Base-by-base conservation (phyloP, 2,888 invertebrate species). In the Geotrupes spiniger region DNA sequence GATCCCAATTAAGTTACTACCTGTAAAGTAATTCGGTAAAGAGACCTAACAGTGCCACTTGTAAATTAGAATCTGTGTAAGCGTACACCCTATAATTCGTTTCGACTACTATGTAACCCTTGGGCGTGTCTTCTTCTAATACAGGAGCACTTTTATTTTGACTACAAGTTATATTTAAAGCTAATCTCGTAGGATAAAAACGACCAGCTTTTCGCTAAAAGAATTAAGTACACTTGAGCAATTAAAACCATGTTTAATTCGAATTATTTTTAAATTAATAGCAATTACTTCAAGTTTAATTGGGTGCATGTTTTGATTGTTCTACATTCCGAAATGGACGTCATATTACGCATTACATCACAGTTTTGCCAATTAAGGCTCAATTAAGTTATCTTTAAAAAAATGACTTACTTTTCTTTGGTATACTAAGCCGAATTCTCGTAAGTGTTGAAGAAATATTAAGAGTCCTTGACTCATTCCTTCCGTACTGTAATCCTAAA, bases 351-450 rank as follows among this genome's bases (percentile, higher is more conserved):
- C n/a, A n/a, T n/a, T n/a, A n/a, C n/a, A n/a, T n/a, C n/a, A n/a
- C n/a, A n/a, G n/a, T n/a, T n/a, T n/a, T n/a, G n/a, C n/a, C n/a
- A n/a, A n/a, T n/a, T n/a, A n/a, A n/a, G n/a, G n/a, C n/a, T n/a
- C n/a, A n/a, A n/a, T n/a, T n/a, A n/a, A n/a, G n/a, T n/a, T n/a
- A n/a, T n/a, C n/a, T n/a, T n/a, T n/a, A n/a, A n/a, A n/a, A n/a
- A 21, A 21, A 4, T 4, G 41, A 44, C 48, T 60, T 65, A 90
- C 91, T 80, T 94, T 96, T 65, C 97, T 82, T 74, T 96, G 96
- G 72, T 95, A 98, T 10, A 99, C 94, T 25, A 99, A 82, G 28
- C 99, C 99, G 68, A 99, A 93, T 75, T 99, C 99, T 52, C 99
- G 75, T 39, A 99, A 76, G 75, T 99, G 96, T 71, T 97, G 96